These are phyloP conservation scores for Macrosiphum euphorbiae DNA, from an alignment of 2,888 invertebrate species.

Conservation along the genomic window DNA sequence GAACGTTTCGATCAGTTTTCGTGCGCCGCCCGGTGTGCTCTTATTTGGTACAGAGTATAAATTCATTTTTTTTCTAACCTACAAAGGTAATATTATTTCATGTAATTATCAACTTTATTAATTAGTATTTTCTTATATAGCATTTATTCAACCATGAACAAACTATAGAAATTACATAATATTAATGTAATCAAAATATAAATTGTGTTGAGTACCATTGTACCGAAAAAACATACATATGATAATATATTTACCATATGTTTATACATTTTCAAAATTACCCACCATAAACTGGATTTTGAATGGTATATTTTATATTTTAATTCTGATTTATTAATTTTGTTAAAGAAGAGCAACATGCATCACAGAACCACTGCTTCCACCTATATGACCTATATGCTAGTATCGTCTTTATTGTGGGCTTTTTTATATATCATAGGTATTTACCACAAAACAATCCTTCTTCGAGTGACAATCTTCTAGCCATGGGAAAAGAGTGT, in stretches of 20 bases:
- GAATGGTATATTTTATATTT: not conserved
- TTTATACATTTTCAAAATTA: not conserved
- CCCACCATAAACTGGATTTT: too few species aligned
- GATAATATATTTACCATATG: not conserved
- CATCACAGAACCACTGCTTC: constrained; percentile 92
- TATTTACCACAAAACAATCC: constrained; percentile 89
- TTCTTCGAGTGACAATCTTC: constrained; percentile 90
- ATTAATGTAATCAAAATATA: not conserved
- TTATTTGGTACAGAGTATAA: too few species aligned
- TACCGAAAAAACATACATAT: too few species aligned
- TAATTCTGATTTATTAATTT: not conserved
- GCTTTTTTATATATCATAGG: not conserved
- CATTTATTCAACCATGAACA: not conserved
- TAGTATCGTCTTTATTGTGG: not conserved
- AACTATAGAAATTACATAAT: not conserved
- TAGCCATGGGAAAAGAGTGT: constrained; percentile 85
- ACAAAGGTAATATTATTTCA: not conserved
- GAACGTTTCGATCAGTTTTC: too few species aligned
- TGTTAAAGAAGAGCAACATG: constrained; percentile 77
- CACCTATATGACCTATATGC: constrained; percentile 74
- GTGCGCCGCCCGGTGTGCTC: too few species aligned
- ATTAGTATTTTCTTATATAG: not conserved
- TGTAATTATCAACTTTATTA: not conserved
- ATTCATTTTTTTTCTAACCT: too few species aligned
- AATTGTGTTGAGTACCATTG: not conserved